Percentiles rank a stretch among this genome's conserved stretches.
Evolutionary conservation across 1,140 invertebrate genomes (phyloP).

Genomic region (Phenacoccus solenopsis): DNA sequence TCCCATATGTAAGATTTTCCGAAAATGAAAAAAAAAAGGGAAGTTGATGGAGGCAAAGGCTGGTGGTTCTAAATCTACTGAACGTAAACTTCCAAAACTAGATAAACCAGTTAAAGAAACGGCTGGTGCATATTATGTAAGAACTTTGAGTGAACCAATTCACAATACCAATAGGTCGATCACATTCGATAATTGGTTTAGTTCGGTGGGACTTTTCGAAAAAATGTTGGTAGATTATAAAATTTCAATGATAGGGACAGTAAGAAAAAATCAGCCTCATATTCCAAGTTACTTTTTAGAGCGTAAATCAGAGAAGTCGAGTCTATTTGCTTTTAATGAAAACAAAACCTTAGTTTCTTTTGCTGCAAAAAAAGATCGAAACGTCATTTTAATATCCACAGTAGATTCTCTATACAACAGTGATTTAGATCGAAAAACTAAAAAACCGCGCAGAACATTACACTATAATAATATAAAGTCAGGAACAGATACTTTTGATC

Average conservation of each 20-base stretch:
- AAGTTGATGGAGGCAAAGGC: no score
- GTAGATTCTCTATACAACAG: conserved; percentile 24
- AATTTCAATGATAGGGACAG: conserved; percentile 23
- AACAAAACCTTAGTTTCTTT: conserved; percentile 22
- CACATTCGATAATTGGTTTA: conserved; percentile 34
- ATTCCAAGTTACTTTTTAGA: conserved; percentile 21
- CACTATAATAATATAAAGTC: conserved; percentile 36
- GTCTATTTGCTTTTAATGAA: conserved; percentile 19
- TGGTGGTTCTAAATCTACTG: no score
- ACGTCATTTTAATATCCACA: conserved; percentile 30
- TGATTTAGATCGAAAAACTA: conserved; percentile 24
- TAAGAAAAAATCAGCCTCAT: conserved; percentile 23
- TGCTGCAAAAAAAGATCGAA: conserved; percentile 27
- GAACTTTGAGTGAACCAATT: no score
- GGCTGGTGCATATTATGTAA: no score
- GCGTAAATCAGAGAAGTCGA: neutral
- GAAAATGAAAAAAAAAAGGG: neutral
- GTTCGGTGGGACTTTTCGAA: conserved; percentile 28
- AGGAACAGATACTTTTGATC: conserved; percentile 35
- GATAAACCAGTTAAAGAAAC: no score
- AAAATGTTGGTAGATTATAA: conserved; percentile 25
- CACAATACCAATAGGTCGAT: conserved; percentile 28
- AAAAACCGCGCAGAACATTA: conserved; percentile 32
- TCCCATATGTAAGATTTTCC: conserved; percentile 24
- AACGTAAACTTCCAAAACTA: no score